These are phyloP conservation scores for Drosophila neonasuta DNA, from an alignment of 2,888 invertebrate species.

Conservation along the genomic window DNA sequence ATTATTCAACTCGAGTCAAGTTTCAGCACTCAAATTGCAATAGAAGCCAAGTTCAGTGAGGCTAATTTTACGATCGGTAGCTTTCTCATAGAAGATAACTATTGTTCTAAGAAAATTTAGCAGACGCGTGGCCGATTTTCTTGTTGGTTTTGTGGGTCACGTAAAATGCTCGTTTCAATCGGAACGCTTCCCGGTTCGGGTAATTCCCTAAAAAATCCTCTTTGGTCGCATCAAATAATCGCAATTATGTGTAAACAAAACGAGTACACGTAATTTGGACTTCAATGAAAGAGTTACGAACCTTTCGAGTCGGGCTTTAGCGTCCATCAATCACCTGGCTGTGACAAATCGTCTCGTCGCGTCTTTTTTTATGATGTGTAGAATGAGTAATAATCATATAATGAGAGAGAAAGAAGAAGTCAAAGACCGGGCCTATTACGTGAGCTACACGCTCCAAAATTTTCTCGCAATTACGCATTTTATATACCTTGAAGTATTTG, in stretches of 20 bases:
- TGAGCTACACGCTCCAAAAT: slow-evolving; percentile 69
- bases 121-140: slow-evolving; percentile 23
- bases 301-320: slow-evolving; percentile 24
- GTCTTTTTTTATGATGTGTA: slow-evolving; percentile 34
- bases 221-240: slow-evolving; percentile 6
- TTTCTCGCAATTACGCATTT: slow-evolving; percentile 39
- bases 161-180: slow-evolving; percentile 18
- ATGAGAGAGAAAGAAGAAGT: slow-evolving; percentile 44
- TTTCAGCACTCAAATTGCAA: slow-evolving; percentile 1
- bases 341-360: slow-evolving; percentile 42
- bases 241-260: slow-evolving; percentile 32
- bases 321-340: slow-evolving; percentile 60
- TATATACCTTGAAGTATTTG: slow-evolving; percentile 33
- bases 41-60: slow-evolving; percentile 4
- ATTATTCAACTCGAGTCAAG: neutral
- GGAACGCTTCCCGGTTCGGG: slow-evolving; percentile 38
- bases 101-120: neutral
- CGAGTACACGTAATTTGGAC: slow-evolving; percentile 29
- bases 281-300: slow-evolving; percentile 31
- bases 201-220: slow-evolving; percentile 25
- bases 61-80: neutral
- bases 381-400: slow-evolving; percentile 47
- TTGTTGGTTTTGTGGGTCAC: slow-evolving; percentile 18
- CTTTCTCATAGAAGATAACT: neutral
- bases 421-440: slow-evolving; percentile 64